Evolutionary conservation across 1,140 invertebrate species (phyloP).

Genomic region (Proctacanthus coquilletti): DNA sequence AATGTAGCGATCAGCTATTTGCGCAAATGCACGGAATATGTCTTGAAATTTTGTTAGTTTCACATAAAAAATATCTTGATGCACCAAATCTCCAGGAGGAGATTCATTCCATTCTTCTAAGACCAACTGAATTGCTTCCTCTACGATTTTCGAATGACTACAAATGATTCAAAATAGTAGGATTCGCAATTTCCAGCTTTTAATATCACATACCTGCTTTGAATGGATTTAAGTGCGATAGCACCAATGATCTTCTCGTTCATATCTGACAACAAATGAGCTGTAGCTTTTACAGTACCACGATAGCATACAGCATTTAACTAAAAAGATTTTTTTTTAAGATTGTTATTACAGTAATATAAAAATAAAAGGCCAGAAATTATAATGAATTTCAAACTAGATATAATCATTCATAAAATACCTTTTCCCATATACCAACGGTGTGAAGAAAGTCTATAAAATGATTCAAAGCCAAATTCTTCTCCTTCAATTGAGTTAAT

Average conservation of each 20-base stretch:
- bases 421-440: constrained; percentile 53
- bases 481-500: constrained; percentile 67
- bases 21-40: constrained; percentile 36
- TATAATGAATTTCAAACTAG: background rate
- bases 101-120: constrained; percentile 32
- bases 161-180: background rate
- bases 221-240: constrained; percentile 35
- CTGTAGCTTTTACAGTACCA: constrained; percentile 44
- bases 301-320: constrained; percentile 35
- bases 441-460: constrained; percentile 64
- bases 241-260: constrained; percentile 66
- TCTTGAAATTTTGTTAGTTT: constrained; percentile 42
- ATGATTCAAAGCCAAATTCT: constrained; percentile 60
- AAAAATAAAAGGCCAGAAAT: constrained; percentile 1
- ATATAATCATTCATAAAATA: too few relatives aligned
- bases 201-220: constrained; percentile 10
- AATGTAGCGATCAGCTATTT: constrained; percentile 35
- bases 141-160: constrained; percentile 15
- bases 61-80: constrained; percentile 56
- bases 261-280: constrained; percentile 51
- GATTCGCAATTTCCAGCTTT: background rate
- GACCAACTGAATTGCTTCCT: constrained; percentile 40
- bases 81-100: constrained; percentile 39
- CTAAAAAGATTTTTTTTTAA: constrained; percentile 7
- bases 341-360: background rate